Evolutionary conservation across 2,113 vertebrate species (phyloP), one percentile per base, ranked within the genome.

Genomic region (Caranx ignobilis): DNA sequence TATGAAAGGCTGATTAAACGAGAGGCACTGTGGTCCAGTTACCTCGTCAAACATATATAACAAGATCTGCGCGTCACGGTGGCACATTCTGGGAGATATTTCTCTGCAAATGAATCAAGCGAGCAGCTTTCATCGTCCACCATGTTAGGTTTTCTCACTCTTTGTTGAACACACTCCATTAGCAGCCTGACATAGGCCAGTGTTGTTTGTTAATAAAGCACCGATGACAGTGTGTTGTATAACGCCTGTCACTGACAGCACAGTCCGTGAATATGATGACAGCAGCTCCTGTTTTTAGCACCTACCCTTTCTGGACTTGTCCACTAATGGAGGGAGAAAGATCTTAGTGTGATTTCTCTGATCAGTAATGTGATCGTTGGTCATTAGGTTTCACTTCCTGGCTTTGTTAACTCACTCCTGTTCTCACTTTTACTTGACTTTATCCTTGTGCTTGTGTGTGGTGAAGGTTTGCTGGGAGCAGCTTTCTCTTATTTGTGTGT

Each of bases 121-220:
- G 64, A 71, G 60, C 56, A 84, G 60, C 54, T 84, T 69, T 62
- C 11, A 32, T 61, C 66, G 45, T 18, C 60, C 32, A 39, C 39
- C 39, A 41, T 70, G 55, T 56, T 73, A 67, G 32, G n/a, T 65
- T 45, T 65, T 5, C 43, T 71, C 26, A 39, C 60, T 59, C 37
- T 60, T 60, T 77, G 31, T 77, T 77, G 77, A 63, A 37, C 47
- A 66, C n/a, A 57, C 48, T 67, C 55, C 60, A 81, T 75, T 75
- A 84, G 81, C 55, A 75, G 61, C 47, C 21, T 35, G 67, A 77
- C 55, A 72, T 39, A 68, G 61, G 71, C 6, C 21, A 41, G 37
- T 11, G 34, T 34, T 60, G 47, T 61, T 52, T 56, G 18, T 71
- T 65, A 66, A 16, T 71, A 15, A 75, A 71, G 54, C 43, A 37